A percentile compares a stretch with the other conserved stretches of the same genome.
These are phyloP conservation scores for Dufourea novaeangliae DNA, from an alignment of 1,140 invertebrate genomes.

Conservation along the genomic window DNA sequence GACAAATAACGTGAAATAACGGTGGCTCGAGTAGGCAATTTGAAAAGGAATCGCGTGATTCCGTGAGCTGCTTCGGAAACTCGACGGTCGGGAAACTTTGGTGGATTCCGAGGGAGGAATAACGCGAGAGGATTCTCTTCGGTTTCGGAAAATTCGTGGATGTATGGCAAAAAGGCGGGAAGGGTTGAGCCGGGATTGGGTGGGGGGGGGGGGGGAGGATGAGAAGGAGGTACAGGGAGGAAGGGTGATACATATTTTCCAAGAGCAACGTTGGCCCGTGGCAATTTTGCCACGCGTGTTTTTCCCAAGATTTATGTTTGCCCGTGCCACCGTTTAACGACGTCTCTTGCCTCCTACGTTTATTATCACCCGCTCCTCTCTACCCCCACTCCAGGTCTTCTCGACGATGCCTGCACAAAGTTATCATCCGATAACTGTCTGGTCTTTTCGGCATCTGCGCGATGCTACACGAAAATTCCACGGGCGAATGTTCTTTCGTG, in stretches of 20 bases:
- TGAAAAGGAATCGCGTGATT: constrained; percentile 22
- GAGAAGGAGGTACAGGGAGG: background rate
- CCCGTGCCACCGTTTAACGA: constrained; percentile 63
- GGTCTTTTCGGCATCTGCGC: constrained; percentile 58
- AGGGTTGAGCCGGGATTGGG: background rate
- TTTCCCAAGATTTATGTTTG: constrained; percentile 66
- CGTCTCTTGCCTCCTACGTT: constrained; percentile 63
- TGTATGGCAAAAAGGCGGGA: background rate
- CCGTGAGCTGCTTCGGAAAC: background rate
- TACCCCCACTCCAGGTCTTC: constrained; percentile 8
- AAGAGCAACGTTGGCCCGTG: constrained; percentile 50
- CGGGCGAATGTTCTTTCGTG: constrained; percentile 33
- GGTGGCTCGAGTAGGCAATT: constrained; percentile 14
- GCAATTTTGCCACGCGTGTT: constrained; percentile 71
- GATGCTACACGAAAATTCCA: constrained; percentile 58
- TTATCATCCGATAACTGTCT: constrained; percentile 68
- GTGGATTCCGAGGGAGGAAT: background rate
- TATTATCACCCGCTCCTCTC: constrained; percentile 53
- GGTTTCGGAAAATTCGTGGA: constrained; percentile 31
- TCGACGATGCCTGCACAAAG: constrained; percentile 27
- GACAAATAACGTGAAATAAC: constrained; percentile 12
- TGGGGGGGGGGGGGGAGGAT: too few relatives aligned
- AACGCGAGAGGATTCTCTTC: background rate
- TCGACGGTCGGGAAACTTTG: constrained; percentile 1
- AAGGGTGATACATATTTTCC: constrained; percentile 61